phyloP scores from a whole-genome alignment of 2,888 invertebrate species.

The Platycnemis pennipes region DNA sequence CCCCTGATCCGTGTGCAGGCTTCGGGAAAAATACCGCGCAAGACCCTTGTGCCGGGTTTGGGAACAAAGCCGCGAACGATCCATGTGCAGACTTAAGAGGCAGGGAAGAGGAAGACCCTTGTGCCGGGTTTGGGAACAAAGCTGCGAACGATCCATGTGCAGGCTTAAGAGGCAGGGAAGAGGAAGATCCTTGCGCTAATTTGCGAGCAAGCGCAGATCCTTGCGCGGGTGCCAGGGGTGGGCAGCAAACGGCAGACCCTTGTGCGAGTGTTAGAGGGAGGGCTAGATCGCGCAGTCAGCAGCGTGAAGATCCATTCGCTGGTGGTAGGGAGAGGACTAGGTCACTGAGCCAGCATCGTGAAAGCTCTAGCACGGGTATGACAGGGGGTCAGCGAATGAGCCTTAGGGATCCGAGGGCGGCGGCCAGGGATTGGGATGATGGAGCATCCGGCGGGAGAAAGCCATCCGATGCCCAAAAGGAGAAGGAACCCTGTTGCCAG shows the following conservation, averaged over 20 bases:
- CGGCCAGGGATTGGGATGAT: background rate
- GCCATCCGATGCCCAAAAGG: background rate
- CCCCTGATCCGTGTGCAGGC: too few relatives aligned
- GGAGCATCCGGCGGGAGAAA: constrained; percentile 5
- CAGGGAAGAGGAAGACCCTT: background rate
- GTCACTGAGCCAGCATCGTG: background rate
- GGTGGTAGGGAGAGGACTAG: background rate
- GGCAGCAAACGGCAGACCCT: background rate
- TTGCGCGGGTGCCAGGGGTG: background rate
- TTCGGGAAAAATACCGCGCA: too few relatives aligned
- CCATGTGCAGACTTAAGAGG: background rate
- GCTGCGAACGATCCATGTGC: background rate
- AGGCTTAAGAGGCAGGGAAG: background rate
- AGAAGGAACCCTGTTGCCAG: constrained; percentile 37
- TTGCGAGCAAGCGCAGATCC: background rate
- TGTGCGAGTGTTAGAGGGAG: background rate
- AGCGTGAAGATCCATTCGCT: constrained; percentile 68
- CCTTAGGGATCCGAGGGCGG: background rate
- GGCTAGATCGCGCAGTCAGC: constrained; percentile 72
- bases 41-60: constrained; percentile 44
- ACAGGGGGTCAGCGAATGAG: background rate
- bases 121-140: background rate
- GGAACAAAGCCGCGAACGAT: constrained; percentile 69
- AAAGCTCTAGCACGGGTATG: background rate
- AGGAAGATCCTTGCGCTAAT: background rate